Evolutionary conservation across 2,113 vertebrate genomes (phyloP), one percentile per base, ranked within the genome.

Genomic region (Pholis gunnellus): DNA sequence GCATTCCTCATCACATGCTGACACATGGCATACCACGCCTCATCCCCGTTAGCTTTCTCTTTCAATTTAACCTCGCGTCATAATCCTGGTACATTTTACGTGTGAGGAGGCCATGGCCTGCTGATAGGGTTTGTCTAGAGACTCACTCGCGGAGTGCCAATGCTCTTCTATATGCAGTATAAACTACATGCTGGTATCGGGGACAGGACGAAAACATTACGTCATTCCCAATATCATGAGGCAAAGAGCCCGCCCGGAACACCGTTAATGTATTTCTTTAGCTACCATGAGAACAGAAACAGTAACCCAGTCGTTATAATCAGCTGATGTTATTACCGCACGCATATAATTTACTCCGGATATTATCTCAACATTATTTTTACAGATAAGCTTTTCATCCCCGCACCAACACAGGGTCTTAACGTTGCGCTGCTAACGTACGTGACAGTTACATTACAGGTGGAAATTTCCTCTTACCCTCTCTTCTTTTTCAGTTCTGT

Each of bases 171-270:
- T 13, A 36, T 4, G n/a, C 67, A 1, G 27, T 20, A 1, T 54
- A 38, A 52, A 18, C 75, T 57, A 22, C 31, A n/a, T 14, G 20
- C 80, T 77, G 72, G 67, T 73, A 54, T 46, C 57, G 1, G 50
- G 63, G 9, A 5, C 11, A 6, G 60, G 60, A 72, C 73, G 67
- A 69, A 86, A 88, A 85, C 91, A 90, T 92, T 48, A 94, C 93
- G 89, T 92, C 89, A 91, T 66, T 64, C 34, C 7, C 13, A 60
- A 18, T 15, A 72, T 50, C 76, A 86, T 46, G 75, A 82, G 72
- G 65, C 50, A 69, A 15, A 50, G 1, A 36, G 69, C 29, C 29
- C n/a, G 46, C 46, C 5, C 17, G 15, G 25, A 27, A 52, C 3
- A 22, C 8, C 20, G 17, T 52, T 8, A 9, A 52, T 20, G 1